Evolutionary conservation across 1,140 invertebrate genomes (phyloP).

Genomic region (Ceratosolen fusciceps): DNA sequence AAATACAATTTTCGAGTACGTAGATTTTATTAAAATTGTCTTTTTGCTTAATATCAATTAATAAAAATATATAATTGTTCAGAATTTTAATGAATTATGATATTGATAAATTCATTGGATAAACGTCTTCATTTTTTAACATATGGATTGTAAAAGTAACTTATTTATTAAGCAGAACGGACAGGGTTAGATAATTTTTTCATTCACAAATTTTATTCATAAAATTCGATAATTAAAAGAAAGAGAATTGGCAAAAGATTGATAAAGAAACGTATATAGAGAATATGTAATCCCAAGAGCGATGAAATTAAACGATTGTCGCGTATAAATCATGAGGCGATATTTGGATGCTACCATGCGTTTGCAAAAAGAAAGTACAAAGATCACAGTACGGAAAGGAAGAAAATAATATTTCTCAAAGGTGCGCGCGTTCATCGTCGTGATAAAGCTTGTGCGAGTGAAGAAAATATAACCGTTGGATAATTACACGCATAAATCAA

Average conservation of each 20-base stretch:
- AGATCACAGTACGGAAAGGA: not conserved
- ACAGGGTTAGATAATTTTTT: too few relatives aligned
- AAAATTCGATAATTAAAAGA: too few relatives aligned
- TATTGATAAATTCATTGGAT: too few relatives aligned
- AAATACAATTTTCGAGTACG: too few relatives aligned
- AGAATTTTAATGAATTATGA: too few relatives aligned
- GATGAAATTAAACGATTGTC: slow-evolving; percentile 51
- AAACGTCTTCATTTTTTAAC: too few relatives aligned
- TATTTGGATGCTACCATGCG: slow-evolving; percentile 32
- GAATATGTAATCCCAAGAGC: not conserved
- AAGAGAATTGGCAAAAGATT: not conserved
- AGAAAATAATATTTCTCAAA: slow-evolving; percentile 43
- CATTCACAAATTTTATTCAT: too few relatives aligned
- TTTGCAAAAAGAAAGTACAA: slow-evolving; percentile 39
- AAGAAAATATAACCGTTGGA: slow-evolving; percentile 69
- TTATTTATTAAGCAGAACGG: too few relatives aligned
- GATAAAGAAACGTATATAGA: not conserved
- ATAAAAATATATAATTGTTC: too few relatives aligned
- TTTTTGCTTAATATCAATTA: too few relatives aligned
- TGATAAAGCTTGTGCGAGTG: slow-evolving; percentile 32
- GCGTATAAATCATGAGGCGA: slow-evolving; percentile 44
- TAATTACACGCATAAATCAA: slow-evolving; percentile 72
- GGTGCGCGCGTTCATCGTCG: slow-evolving; percentile 20
- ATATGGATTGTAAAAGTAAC: too few relatives aligned
- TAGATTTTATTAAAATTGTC: too few relatives aligned